A percentile compares a stretch with the other conserved stretches of the same genome.
These are phyloP conservation scores for Lerista edwardsae DNA, from an alignment of 2,797 vertebrate genomes.

Conservation along the genomic window DNA sequence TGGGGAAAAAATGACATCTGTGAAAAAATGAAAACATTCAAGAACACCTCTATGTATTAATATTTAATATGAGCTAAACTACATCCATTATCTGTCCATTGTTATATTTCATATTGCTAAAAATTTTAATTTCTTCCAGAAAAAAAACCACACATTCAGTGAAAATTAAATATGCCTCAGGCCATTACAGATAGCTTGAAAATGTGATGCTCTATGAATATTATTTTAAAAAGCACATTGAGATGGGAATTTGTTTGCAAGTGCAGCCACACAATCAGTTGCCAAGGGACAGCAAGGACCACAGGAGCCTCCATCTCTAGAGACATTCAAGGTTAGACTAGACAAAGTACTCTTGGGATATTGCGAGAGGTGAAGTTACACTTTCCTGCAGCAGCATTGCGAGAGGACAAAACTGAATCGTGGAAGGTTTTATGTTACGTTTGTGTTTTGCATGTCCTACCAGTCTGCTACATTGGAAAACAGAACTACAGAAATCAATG, in stretches of 20 bases:
- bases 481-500: fast-evolving
- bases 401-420: neutral
- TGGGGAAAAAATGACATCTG: too few relatives aligned
- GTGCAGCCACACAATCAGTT: fast-evolving
- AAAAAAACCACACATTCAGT: neutral
- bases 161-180: neutral
- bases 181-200: neutral
- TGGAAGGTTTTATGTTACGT: fast-evolving
- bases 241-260: fast-evolving
- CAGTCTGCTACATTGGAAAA: neutral
- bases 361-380: neutral
- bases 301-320: neutral
- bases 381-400: neutral
- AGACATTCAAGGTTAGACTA: neutral
- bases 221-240: neutral
- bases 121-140: neutral
- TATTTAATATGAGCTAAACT: neutral
- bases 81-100: neutral
- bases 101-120: neutral
- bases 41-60: too few relatives aligned
- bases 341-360: neutral
- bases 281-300: fast-evolving
- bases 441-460: fast-evolving
- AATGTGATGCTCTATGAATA: fast-evolving
- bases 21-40: too few relatives aligned